These are phyloP conservation scores for Rhinogobio ventralis DNA, from an alignment of 2,797 vertebrate genomes.

Conservation along the genomic window DNA sequence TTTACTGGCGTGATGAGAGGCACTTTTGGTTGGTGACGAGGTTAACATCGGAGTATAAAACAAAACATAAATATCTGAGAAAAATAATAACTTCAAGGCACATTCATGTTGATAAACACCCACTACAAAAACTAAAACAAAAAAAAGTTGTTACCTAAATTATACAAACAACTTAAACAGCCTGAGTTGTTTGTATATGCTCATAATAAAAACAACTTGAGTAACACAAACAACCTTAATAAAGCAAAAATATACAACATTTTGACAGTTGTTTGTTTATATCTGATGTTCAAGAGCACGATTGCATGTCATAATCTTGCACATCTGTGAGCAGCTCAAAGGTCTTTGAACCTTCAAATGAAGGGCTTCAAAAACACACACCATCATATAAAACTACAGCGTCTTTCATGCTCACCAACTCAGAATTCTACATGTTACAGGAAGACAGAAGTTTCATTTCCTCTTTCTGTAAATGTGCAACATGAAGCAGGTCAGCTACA, in stretches of 20 bases:
- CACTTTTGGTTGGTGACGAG: neutral
- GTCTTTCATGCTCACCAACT: neutral
- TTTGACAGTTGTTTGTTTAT: neutral
- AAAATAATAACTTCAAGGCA: neutral
- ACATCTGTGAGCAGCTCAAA: neutral
- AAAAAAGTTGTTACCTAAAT: neutral
- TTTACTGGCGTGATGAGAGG: neutral
- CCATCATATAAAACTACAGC: neutral
- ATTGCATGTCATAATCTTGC: neutral
- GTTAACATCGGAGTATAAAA: neutral
- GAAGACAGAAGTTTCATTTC: constrained; percentile 48
- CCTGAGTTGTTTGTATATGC: neutral
- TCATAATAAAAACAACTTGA: neutral
- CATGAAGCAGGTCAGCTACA: neutral
- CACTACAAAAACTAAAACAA: neutral
- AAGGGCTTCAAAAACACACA: constrained; percentile 5
- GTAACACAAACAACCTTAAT: neutral
- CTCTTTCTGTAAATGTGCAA: constrained; percentile 2
- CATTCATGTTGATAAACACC: neutral
- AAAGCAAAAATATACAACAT: neutral
- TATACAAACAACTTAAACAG: neutral
- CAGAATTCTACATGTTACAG: neutral
- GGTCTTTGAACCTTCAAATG: neutral
- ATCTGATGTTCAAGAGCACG: neutral
- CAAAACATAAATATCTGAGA: neutral